Evolutionary conservation across 2,888 invertebrate genomes (phyloP).

Genomic region (Rotaria magnacalcarata): DNA sequence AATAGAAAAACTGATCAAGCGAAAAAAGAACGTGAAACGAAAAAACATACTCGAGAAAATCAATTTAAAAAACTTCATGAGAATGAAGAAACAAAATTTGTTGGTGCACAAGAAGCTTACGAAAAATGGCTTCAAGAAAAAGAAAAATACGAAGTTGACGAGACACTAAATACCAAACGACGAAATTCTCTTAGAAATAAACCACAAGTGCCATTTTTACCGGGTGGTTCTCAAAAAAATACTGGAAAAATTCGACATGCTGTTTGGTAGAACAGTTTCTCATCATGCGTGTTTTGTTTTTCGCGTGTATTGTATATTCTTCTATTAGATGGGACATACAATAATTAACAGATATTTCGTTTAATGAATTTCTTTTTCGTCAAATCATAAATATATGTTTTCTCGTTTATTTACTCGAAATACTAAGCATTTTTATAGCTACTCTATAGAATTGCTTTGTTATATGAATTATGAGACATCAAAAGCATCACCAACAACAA

Average conservation of each 20-base stretch:
- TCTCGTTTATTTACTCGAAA: no score
- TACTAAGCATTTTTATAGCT: no score
- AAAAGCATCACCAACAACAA: no score
- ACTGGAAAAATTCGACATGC: neutral
- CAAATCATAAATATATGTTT: neutral
- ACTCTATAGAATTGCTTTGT: no score
- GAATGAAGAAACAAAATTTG: slow-evolving; percentile 19
- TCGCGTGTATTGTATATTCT: neutral
- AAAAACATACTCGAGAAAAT: neutral
- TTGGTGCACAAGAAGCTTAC: neutral
- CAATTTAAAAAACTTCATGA: slow-evolving; percentile 26
- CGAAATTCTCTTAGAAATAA: neutral
- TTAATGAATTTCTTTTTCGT: neutral
- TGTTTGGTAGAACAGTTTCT: neutral
- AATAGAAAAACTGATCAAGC: neutral
- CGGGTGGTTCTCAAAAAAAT: slow-evolving; percentile 23
- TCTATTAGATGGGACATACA: neutral
- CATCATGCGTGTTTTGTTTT: neutral
- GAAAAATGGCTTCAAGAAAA: neutral
- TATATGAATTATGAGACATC: no score
- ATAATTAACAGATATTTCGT: neutral
- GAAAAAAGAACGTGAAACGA: neutral
- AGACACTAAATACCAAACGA: neutral
- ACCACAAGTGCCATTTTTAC: slow-evolving; percentile 27
- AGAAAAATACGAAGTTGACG: neutral